Evolutionary conservation across 2,797 vertebrate genomes (phyloP).

Genomic region (Knipowitschia caucasica): DNA sequence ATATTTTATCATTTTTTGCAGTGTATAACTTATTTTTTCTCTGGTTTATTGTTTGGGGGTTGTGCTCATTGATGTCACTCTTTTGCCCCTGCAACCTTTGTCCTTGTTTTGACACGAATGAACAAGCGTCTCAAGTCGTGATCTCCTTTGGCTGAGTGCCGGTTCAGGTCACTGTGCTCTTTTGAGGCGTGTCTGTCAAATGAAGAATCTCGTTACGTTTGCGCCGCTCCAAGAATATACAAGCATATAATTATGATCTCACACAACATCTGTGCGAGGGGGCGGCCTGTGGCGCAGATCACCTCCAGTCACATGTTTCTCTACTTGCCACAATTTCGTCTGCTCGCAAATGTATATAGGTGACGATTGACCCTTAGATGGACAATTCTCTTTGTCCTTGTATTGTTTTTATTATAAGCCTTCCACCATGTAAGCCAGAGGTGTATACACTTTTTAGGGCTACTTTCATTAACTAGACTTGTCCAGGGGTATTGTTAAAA

Average conservation of each 20-base stretch:
- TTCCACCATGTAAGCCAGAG: neutral
- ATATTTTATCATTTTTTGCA: too few relatives aligned
- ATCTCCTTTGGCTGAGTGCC: neutral
- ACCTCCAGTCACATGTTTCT: neutral
- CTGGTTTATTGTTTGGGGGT: too few relatives aligned
- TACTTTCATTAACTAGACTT: too few relatives aligned
- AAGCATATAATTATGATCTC: neutral
- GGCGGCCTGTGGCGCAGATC: neutral
- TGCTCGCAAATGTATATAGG: neutral
- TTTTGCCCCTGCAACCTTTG: too few relatives aligned
- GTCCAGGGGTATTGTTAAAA: too few relatives aligned
- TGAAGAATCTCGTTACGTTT: neutral
- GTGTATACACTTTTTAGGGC: too few relatives aligned
- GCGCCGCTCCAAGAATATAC: neutral
- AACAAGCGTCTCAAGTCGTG: neutral
- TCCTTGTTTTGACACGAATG: neutral
- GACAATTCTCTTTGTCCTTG: neutral
- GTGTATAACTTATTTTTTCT: too few relatives aligned
- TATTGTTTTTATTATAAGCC: neutral
- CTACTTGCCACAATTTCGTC: neutral
- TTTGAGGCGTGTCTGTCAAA: neutral
- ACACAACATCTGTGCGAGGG: neutral
- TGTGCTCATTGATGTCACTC: too few relatives aligned
- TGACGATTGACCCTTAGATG: neutral
- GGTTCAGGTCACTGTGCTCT: neutral